Conservation (phyloP, 2,797 vertebrate species). For the Thunnus albacares region DNA sequence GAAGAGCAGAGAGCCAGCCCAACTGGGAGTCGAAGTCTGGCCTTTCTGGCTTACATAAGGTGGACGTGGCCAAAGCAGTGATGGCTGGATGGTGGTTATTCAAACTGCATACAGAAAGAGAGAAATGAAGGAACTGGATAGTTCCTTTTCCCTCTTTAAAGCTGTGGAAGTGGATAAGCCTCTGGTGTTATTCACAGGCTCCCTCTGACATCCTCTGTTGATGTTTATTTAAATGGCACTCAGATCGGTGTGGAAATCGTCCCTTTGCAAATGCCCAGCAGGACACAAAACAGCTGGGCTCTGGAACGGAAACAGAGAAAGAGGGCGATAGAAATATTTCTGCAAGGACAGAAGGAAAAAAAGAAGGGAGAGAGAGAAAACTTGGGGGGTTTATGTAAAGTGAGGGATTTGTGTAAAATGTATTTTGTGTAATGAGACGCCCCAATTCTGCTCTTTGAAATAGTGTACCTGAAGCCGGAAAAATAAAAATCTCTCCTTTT, state of each 20-base stretch:
- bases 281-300: conserved; percentile 74
- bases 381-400: conserved; percentile 65
- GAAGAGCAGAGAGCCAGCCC: conserved; percentile 30
- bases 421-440: conserved; percentile 73
- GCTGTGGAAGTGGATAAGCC: conserved; percentile 80
- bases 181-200: conserved; percentile 78
- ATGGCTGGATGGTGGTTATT: conserved; percentile 74
- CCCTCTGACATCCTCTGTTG: conserved; percentile 79
- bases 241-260: conserved; percentile 75
- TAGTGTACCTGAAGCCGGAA: conserved; percentile 71
- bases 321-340: conserved; percentile 26
- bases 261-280: conserved; percentile 68
- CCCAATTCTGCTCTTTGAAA: conserved; percentile 71
- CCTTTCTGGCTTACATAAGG: conserved; percentile 55
- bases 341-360: conserved; percentile 40
- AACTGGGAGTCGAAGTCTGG: conserved; percentile 49
- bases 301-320: conserved; percentile 62
- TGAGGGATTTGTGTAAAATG: conserved; percentile 69
- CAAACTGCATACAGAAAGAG: conserved; percentile 64
- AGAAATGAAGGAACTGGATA: conserved; percentile 67
- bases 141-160: conserved; percentile 68
- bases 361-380: conserved; percentile 27
- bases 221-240: conserved; percentile 81
- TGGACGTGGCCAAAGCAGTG: conserved; percentile 50
- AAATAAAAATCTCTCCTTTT: conserved; percentile 61